Base-by-base conservation (phyloP, 2,113 vertebrate species). In the Accipiter cooperii region DNA sequence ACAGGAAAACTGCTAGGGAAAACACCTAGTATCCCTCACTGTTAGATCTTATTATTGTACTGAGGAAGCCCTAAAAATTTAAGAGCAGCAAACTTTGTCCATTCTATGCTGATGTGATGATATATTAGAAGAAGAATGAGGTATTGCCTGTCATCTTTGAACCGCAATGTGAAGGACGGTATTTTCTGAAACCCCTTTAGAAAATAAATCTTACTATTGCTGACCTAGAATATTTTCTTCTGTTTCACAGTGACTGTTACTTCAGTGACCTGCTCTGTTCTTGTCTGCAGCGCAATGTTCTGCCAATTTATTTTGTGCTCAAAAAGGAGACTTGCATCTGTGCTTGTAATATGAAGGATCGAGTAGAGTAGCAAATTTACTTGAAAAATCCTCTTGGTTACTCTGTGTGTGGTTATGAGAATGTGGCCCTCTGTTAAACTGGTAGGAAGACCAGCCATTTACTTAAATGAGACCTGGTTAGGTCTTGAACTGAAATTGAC, bases 381-480 rank as follows among this genome's bases (percentile, higher is more conserved):
- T 7, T 21, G 69, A 42, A 18, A 58, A 44, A 29, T 8, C 11
- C 21, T 15, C 12, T n/a, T 15, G 38, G n/a, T 21, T 21, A 9
- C 38, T 13, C 7, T 17, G 6, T 26, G 8, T 26, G 15, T 36
- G 47, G 14, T 25, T 51, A 28, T 36, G 54, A 63, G 42, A 36
- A 44, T 0, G 7, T n/a, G 42, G 25, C 36, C 29, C 18, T n/a
- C 20, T 0, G 9, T 46, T 75, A 19, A 52, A 47, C 6, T 0
- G 3, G 18, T 21, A 13, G 63, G 38, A 52, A 80, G 47, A 12
- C 10, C 11, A 29, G 26, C 5, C 3, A 0, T 36, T 82, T 66
- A 4, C 52, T 65, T 55, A 18, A 12, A 3, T 18, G 24, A 38
- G 54, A 57, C 36, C 13, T 26, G 65, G 40, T 31, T 77, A 44